Evolutionary conservation across 2,797 vertebrate genomes (phyloP).

Genomic region (Nyctibius grandis): DNA sequence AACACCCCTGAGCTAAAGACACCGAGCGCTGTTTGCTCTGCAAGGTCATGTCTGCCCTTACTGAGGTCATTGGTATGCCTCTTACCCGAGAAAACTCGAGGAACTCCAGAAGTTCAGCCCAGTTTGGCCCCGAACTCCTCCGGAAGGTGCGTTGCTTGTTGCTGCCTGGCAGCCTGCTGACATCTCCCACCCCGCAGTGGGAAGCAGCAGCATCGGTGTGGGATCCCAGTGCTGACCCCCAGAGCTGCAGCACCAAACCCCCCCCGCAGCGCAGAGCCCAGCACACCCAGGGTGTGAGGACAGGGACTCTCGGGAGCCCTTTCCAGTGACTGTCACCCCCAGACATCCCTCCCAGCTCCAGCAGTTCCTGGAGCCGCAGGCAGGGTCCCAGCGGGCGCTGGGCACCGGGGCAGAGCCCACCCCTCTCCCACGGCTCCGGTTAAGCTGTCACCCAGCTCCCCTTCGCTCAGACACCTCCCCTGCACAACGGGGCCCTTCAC

Average conservation of each 20-base stretch:
- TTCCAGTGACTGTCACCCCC: neutral
- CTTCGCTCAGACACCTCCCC: accelerated
- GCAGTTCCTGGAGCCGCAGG: neutral
- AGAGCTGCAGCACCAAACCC: accelerated
- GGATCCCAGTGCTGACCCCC: accelerated
- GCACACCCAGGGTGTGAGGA: neutral
- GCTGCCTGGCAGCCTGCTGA: neutral
- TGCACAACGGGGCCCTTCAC: accelerated
- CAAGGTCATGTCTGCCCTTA: accelerated
- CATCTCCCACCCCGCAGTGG: accelerated
- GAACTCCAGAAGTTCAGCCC: neutral
- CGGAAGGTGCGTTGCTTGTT: neutral
- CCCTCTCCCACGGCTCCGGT: neutral
- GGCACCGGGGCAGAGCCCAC: neutral
- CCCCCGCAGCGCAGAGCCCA: accelerated
- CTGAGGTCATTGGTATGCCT: neutral
- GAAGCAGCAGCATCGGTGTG: accelerated
- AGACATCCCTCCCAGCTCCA: neutral
- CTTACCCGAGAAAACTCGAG: neutral
- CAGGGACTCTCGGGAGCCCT: neutral
- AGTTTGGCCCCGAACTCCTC: neutral
- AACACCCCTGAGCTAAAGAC: neutral
- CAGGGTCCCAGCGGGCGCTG: neutral
- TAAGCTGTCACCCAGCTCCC: accelerated
- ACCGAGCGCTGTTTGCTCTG: neutral